Conservation (phyloP, 2,797 vertebrate genomes). For the Spinus pinus region DNA sequence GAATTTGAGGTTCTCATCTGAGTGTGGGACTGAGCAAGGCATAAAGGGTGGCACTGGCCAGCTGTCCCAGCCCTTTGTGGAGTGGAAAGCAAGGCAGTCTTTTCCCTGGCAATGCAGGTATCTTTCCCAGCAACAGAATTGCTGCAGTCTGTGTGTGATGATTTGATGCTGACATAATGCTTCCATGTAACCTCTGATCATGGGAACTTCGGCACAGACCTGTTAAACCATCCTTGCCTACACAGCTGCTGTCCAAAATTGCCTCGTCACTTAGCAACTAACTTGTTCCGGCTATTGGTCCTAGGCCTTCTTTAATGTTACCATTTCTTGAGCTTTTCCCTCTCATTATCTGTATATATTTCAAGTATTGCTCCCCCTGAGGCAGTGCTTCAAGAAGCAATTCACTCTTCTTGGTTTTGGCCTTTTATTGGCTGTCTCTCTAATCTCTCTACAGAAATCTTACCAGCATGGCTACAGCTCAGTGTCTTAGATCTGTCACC, state of each 20-base stretch:
- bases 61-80: neutral
- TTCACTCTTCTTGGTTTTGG: neutral
- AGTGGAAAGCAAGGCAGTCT: neutral
- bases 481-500: neutral
- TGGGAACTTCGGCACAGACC: neutral
- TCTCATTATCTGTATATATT: neutral
- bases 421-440: neutral
- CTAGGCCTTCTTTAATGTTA: neutral
- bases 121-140: neutral
- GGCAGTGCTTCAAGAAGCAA: neutral
- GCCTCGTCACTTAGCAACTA: conserved; percentile 26
- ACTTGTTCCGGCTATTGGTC: neutral
- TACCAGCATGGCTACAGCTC: neutral
- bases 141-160: neutral
- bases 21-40: neutral
- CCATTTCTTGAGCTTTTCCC: neutral
- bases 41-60: neutral
- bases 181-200: neutral
- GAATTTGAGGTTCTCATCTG: neutral
- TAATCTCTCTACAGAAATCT: neutral
- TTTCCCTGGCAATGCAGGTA: neutral
- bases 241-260: neutral
- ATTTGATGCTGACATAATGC: neutral
- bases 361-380: neutral
- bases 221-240: neutral